phyloP scores from a whole-genome alignment of 2,888 invertebrate species.

The Holacanthella duospinosa region DNA sequence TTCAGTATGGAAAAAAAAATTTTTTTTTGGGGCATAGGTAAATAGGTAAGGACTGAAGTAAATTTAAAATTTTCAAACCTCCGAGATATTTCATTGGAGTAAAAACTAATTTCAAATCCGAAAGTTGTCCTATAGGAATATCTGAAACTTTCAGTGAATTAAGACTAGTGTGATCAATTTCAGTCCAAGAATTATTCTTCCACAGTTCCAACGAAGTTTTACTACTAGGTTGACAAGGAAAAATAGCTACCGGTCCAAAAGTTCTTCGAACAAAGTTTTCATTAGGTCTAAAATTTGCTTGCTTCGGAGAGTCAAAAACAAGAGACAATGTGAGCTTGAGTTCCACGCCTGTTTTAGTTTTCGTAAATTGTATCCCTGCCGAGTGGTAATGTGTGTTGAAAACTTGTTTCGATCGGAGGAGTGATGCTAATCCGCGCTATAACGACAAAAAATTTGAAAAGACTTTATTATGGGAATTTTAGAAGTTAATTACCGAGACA shows the following conservation, averaged over 20 bases:
- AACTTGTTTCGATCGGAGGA: constrained; percentile 80
- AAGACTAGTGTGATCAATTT: constrained; percentile 18
- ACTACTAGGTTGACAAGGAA: constrained; percentile 68
- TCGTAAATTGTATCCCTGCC: constrained; percentile 70
- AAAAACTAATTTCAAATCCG: constrained; percentile 22
- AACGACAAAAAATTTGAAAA: no score
- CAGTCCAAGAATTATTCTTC: constrained; percentile 27
- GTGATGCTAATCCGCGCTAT: constrained; percentile 67
- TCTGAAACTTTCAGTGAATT: constrained; percentile 26
- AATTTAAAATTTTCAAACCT: constrained; percentile 40
- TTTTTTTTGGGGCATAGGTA: background rate
- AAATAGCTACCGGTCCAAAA: constrained; percentile 74
- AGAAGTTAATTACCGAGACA: constrained; percentile 51
- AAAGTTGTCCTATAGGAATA: constrained; percentile 14
- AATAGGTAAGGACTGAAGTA: no score
- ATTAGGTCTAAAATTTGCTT: constrained; percentile 51
- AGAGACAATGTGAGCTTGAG: constrained; percentile 74
- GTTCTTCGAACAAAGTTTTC: constrained; percentile 67
- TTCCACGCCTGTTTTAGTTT: constrained; percentile 59
- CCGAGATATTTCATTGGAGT: constrained; percentile 53
- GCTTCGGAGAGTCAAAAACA: constrained; percentile 62
- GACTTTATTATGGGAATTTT: no score
- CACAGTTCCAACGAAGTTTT: constrained; percentile 61
- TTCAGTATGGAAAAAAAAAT: constrained; percentile 15
- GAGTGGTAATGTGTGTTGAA: constrained; percentile 91